Evolutionary conservation across 2,113 vertebrate species (phyloP), one percentile per base, ranked within the genome.

Genomic region (Cichladusa arquata): DNA sequence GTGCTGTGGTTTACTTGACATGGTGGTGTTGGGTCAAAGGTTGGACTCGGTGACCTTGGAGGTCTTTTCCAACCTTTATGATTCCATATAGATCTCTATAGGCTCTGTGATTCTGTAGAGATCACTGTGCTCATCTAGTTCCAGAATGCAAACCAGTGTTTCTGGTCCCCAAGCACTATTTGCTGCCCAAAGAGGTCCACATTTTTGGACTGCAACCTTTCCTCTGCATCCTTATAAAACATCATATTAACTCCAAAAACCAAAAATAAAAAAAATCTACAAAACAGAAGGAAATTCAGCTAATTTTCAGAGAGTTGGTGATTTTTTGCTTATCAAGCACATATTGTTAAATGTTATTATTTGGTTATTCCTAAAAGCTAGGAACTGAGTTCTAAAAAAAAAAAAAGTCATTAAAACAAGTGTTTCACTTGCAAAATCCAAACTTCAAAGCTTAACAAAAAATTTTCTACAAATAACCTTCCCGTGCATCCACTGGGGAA

Each of bases 401-500:
- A 25, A 44, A 57, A 9, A 25, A 44, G 44, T 74, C 22, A 80
- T 54, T 40, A 69, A 72, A 84, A 83, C 5, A 80, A 92, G 12
- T 2, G 12, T 53, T 93, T 44, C 13, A 11, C 11, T 88, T 82
- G 40, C 71, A 90, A 93, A 93, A 91, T 42, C 28, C 26, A 76
- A 76, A 90, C 36, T 42, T 82, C 53, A 88, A 85, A 90, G 87
- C 22, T 76, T 66, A n/a, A 67, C 90, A 85, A 76, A 66, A 72
- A 69, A 74, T 31, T 34, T 10, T 24, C 42, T 67, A 25, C 33
- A 51, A 73, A 57, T 38, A 80, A 82, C 25, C 8, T 86, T 51
- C 26, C 26, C 1, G 0, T 90, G 29, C 38, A 87, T 29, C 42
- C 65, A 61, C 44, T 64, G 40, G 62, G 77, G 31, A 76, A 79